Evolutionary conservation across 1,140 invertebrate genomes (phyloP), one percentile per base, ranked within the genome.

Genomic region (Pseudomyrmex sp.): DNA sequence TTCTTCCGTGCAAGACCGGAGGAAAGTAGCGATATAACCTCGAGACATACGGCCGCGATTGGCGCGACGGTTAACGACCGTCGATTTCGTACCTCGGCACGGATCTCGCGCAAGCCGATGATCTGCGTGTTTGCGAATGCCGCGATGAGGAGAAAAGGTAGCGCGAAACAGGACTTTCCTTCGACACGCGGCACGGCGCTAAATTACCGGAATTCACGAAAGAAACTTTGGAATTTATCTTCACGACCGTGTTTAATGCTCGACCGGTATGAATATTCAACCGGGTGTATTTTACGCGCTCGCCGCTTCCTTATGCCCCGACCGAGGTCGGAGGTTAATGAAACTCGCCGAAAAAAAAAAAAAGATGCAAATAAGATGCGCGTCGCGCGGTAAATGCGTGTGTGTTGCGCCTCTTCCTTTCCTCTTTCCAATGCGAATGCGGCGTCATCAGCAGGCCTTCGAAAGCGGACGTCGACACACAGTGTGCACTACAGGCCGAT

Each of bases 231-330:
- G 76, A 90, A 90, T 92, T 91, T 90, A 92, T 91, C 90, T 88
- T 88, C 79, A 80, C 61, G 63, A 63, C 54, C 79, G 85, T 90
- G 90, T 90, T 92, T 91, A 90, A 84, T 26, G 70, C 85, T 72
- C 76, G 66, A 66, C 26, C 73, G 65, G 85, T 90, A 92, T 91
- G 89, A 91, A 92, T 92, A 92, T 92, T 91, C 87, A 90, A 86
- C 46, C 66, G 73, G 54, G 50, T 88, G 90, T 92, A 90, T 91
- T 91, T 92, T 85, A 89, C 88, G 86, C 84, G 85, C 86, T 89
- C 85, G 74, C 58, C 86, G 86, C 86, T 90, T 91, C 86, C 88
- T 91, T 82, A 89, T 90, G 63, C 82, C 54, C 35, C 18, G n/a
- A 15, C 20, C 58, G 75, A 35, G 62, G 90, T 91, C 90, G 88